Conservation (phyloP, 2,888 invertebrate genomes). For the Drosophila kanekoi region DNA sequence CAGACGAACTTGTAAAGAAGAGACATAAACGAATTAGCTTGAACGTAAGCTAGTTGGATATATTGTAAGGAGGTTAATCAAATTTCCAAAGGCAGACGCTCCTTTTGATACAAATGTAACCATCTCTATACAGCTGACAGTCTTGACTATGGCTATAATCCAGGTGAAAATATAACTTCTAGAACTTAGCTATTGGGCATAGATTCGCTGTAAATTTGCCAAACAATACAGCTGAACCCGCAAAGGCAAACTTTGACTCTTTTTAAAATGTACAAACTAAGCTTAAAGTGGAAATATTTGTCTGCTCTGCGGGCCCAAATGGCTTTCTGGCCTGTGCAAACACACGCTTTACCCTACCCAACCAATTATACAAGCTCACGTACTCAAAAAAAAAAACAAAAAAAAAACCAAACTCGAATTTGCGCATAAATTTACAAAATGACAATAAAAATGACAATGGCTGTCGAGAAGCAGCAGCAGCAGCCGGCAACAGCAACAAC, state of each 20-base stretch:
- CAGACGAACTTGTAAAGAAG: no score
- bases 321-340: conserved; percentile 29
- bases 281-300: conserved; percentile 2
- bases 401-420: conserved; percentile 32
- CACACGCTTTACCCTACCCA: conserved; percentile 4
- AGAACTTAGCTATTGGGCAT: no score
- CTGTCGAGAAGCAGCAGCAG: conserved; percentile 22
- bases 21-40: no score
- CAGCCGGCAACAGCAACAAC: conserved; percentile 14
- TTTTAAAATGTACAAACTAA: not conserved
- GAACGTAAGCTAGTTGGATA: no score
- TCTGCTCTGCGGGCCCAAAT: not conserved
- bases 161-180: no score
- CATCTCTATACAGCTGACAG: no score
- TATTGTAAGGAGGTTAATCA: no score
- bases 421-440: conserved; percentile 67
- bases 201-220: no score
- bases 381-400: conserved; percentile 26
- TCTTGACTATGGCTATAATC: no score
- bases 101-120: no score
- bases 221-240: not conserved
- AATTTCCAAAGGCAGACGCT: no score
- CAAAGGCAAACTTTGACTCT: not conserved
- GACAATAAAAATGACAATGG: conserved; percentile 65
- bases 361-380: conserved; percentile 55